Conservation (phyloP, 1,140 invertebrate genomes). For the Triops cancriformis region DNA sequence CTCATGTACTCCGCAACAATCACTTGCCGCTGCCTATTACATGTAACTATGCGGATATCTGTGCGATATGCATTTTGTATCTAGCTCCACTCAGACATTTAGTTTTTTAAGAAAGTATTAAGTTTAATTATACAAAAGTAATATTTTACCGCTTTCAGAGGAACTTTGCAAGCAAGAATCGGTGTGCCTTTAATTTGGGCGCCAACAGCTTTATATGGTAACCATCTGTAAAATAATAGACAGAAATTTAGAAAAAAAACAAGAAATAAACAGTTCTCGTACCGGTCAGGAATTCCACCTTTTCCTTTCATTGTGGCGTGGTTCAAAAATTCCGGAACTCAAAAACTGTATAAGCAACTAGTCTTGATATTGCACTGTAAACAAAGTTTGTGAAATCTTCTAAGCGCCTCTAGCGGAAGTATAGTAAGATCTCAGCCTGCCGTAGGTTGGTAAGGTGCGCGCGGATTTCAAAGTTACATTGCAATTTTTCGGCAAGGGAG, state of each 20-base stretch:
- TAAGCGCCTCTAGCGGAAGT: too few relatives aligned
- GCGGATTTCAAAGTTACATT: too few relatives aligned
- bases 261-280: neutral
- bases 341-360: neutral
- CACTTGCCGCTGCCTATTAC: too few relatives aligned
- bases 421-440: too few relatives aligned
- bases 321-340: neutral
- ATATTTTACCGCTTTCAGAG: slow-evolving; percentile 54
- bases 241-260: neutral
- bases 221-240: slow-evolving; percentile 51
- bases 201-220: slow-evolving; percentile 55
- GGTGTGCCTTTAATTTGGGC: slow-evolving; percentile 54
- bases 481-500: too few relatives aligned
- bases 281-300: slow-evolving; percentile 15
- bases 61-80: too few relatives aligned
- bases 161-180: slow-evolving; percentile 68
- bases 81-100: too few relatives aligned
- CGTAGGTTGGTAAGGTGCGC: too few relatives aligned
- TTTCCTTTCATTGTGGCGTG: neutral
- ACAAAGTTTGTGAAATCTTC: neutral
- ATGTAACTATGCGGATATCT: too few relatives aligned
- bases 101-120: neutral
- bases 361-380: neutral
- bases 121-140: neutral
- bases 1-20: too few relatives aligned